A percentile compares a stretch with the other conserved stretches of the same genome.
Evolutionary conservation across 2,797 vertebrate species (phyloP).

Genomic region (Peromyscus attwateri): DNA sequence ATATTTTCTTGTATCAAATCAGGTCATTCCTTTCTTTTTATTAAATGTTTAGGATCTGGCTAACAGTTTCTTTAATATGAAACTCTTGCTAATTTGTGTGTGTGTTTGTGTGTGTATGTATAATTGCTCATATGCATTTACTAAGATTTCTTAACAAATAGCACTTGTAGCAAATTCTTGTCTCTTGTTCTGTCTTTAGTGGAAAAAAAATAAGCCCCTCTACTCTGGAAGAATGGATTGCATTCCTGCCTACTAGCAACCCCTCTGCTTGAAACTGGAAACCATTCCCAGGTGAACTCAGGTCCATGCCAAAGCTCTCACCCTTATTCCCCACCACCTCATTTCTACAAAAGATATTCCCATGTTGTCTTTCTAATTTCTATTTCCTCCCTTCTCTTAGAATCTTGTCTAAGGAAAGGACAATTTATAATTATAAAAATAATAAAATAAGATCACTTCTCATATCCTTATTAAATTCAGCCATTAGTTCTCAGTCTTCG

Average conservation of each 20-base stretch:
- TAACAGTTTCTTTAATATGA: background rate
- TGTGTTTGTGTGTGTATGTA: background rate
- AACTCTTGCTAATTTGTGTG: background rate
- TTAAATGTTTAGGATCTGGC: background rate
- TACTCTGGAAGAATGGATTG: background rate
- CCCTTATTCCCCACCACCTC: background rate
- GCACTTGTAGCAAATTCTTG: background rate
- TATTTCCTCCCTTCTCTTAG: background rate
- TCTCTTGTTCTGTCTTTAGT: background rate
- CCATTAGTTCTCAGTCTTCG: background rate
- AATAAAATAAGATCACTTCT: background rate
- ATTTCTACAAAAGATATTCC: background rate
- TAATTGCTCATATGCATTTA: background rate
- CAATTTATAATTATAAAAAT: background rate
- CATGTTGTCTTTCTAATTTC: background rate
- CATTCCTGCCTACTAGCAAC: background rate
- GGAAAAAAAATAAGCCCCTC: background rate
- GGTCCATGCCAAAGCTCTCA: background rate
- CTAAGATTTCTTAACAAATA: background rate
- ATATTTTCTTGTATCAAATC: background rate
- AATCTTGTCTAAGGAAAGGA: background rate
- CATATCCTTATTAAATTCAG: background rate
- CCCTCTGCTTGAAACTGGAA: background rate
- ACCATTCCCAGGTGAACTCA: accelerated
- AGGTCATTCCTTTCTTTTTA: background rate